A percentile compares a stretch with the other conserved stretches of the same genome.
phyloP scores from a whole-genome alignment of 2,113 vertebrate species.

The Heteronetta atricapilla region DNA sequence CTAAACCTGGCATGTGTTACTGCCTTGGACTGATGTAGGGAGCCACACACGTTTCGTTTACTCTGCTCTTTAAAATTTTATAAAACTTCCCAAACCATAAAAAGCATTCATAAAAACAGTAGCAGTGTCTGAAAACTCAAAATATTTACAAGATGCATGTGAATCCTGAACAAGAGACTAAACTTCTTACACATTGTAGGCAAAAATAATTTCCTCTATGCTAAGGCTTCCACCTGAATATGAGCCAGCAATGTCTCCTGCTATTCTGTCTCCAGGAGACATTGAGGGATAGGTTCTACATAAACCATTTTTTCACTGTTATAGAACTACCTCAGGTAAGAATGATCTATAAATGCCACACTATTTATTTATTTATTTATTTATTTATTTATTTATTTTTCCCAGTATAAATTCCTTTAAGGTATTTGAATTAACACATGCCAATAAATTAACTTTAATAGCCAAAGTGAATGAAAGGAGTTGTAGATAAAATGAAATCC shows the following conservation, averaged over 20 bases:
- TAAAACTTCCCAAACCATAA: neutral
- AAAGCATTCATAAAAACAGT: neutral
- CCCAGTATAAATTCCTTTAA: neutral
- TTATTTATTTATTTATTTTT: no score
- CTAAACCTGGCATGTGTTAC: neutral
- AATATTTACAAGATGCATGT: neutral
- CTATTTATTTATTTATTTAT: neutral
- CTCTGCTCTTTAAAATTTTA: rapidly evolving
- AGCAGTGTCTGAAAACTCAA: neutral
- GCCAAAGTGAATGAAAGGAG: neutral
- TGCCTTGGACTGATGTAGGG: neutral
- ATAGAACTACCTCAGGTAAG: neutral
- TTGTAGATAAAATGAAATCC: neutral
- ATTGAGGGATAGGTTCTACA: neutral
- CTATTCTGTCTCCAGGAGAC: neutral
- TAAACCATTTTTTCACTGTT: no score
- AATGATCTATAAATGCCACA: neutral
- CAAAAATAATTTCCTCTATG: neutral
- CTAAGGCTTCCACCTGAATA: neutral
- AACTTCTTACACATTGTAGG: neutral
- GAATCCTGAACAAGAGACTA: neutral
- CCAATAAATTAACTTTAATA: neutral
- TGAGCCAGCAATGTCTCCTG: neutral
- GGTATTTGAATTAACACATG: neutral
- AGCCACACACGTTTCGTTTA: neutral